Base-by-base conservation (phyloP, 2,113 vertebrate species). In the Probosciger aterrimus region DNA sequence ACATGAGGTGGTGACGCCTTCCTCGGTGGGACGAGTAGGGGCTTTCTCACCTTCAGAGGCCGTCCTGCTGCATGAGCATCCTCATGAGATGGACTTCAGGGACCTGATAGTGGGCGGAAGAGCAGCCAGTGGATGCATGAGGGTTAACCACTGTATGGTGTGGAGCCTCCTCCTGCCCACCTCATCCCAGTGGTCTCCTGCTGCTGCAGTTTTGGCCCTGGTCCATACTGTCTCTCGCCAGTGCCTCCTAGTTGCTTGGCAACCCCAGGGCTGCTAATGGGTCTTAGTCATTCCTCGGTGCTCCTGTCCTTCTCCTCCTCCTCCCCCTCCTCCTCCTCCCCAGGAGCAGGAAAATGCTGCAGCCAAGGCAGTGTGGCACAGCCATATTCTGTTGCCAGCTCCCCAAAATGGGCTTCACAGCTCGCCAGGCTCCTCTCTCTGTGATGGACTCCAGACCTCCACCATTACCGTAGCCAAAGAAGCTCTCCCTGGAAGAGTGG, bases 221-320 rank as follows among this genome's bases (percentile, higher is more conserved):
- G 70, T 91, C 73, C 87, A 50, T 93, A 11, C 57, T 79, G 80
- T 85, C 53, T 84, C 31, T 85, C 8, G 2, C 24, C 3, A 22
- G 64, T 94, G 73, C 73, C 59, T 92, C 41, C 80, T 39, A 65
- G 92, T 92, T 94, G 65, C 90, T 87, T 91, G 95, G 78, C 82
- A 96, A 52, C 82, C 37, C 37, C 2, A 4, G 25, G 71, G 69
- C 82, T 85, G 65, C 71, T 85, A 73, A 85, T 69, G 83, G 78
- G 85, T 67, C 47, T 79, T 92, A 30, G 50, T 84, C 63, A 73
- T 76, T 91, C n/a, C 44, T 18, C 3, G 8, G 24, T 91, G 68
- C 67, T 93, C 71, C 24, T 57, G 22, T 67, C 50, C 18, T 74
- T 30, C 17, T 70, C 47, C 33, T 49, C 31, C 46, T 55, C 27